phyloP scores from a whole-genome alignment of 2,888 invertebrate genomes.

The Monochamus alternatus region DNA sequence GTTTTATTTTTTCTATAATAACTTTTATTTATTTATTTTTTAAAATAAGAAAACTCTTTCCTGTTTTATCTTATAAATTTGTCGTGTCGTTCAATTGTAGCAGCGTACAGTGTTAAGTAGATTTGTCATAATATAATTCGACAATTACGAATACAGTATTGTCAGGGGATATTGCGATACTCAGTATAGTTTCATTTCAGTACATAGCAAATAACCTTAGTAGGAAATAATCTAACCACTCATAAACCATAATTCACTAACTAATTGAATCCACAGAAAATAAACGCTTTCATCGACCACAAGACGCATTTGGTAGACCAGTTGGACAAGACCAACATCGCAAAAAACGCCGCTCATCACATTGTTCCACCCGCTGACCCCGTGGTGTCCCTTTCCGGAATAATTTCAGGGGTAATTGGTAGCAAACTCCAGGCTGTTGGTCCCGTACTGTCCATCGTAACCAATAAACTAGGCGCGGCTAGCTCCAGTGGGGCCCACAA shows the following conservation, averaged over 20 bases:
- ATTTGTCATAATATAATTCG: too few relatives aligned
- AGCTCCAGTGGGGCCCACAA: slow-evolving; percentile 70
- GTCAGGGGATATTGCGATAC: too few relatives aligned
- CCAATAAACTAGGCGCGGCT: slow-evolving; percentile 77
- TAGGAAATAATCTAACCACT: slow-evolving; percentile 14
- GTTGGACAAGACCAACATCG: slow-evolving; percentile 82
- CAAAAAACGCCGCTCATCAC: slow-evolving; percentile 83
- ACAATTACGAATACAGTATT: too few relatives aligned
- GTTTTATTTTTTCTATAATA: too few relatives aligned
- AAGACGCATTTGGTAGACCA: slow-evolving; percentile 82
- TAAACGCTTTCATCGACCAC: slow-evolving; percentile 86
- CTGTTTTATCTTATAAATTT: too few relatives aligned
- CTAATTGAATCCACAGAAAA: slow-evolving; percentile 77
- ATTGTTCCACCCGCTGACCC: slow-evolving; percentile 77
- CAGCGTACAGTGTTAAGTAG: too few relatives aligned
- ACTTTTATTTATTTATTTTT: too few relatives aligned
- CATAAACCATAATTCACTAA: slow-evolving; percentile 32
- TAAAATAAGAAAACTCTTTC: too few relatives aligned
- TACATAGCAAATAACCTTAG: neutral
- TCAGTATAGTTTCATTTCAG: neutral
- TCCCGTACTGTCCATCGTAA: slow-evolving; percentile 77
- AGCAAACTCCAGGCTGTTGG: slow-evolving; percentile 75
- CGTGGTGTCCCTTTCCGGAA: slow-evolving; percentile 74
- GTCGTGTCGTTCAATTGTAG: too few relatives aligned
- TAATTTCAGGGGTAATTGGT: slow-evolving; percentile 81